Evolutionary conservation across 2,888 invertebrate species (phyloP), one percentile per base, ranked within the genome.

Genomic region (Drosophila formosana): DNA sequence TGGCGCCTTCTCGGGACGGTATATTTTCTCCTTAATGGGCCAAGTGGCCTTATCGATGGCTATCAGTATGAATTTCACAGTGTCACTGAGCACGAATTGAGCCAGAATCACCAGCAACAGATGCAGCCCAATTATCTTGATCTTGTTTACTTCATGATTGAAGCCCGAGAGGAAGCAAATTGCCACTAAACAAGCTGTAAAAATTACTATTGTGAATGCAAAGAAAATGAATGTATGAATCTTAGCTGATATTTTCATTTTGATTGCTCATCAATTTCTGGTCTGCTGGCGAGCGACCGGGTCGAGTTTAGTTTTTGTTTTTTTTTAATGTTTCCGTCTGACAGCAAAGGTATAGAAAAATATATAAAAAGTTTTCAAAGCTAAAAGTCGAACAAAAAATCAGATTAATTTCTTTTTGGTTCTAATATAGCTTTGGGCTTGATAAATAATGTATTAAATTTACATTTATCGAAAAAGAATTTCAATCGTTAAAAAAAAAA

Each of bases 21-120:
- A 49, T 0, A 18, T 25, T 0, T 8, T 11, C 3, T 65, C 58
- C 3, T 47, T 25, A 0, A 13, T 25, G 1, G 88, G 80, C 80
- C 80, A 88, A 8, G 4, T 52, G 26, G 80, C 81, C 0, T 5
- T 55, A 46, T 72, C 66, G 0, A 75, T 5, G 0, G 89, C 66
- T 28, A 78, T n/a, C 0, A 84, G 0, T 0, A 74, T 1, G 23
- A 86, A 88, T 5, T 68, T 69, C 0, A 90, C 26, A 7, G 80
- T 60, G 43, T 90, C 89, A 0, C 64, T 45, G 3, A 91, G 1
- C 4, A 89, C 37, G n/a, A 75, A 68, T 11, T 82, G 72, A n/a
- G 75, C 39, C 0, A 82, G 2, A 0, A 70, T 11, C 7, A 78
- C 67, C 0, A 82, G 5, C 1, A 76, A 28, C 1, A 80, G 23